A percentile compares a stretch with the other conserved stretches of the same genome.
phyloP scores from a whole-genome alignment of 2,113 vertebrate genomes.

The Takifugu flavidus region DNA sequence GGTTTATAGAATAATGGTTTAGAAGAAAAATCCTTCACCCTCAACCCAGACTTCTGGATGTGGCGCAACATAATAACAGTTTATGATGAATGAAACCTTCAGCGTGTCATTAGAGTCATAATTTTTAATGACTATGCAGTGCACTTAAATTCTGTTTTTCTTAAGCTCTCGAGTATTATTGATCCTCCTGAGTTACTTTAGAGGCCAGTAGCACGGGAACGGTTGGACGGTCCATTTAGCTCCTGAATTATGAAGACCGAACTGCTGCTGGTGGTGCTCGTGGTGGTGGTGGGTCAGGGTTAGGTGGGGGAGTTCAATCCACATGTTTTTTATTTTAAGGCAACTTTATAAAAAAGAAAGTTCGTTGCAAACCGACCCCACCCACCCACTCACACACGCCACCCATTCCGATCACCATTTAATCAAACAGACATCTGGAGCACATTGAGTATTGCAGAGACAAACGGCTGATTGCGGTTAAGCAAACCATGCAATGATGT shows the following conservation, averaged over 20 bases:
- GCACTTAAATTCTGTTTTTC: too few species aligned
- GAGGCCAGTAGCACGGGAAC: too few species aligned
- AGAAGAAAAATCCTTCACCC: too few species aligned
- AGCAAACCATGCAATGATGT: constrained; percentile 73
- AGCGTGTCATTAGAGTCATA: too few species aligned
- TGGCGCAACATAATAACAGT: too few species aligned
- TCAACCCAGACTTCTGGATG: too few species aligned
- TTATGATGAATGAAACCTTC: too few species aligned
- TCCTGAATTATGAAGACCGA: too few species aligned
- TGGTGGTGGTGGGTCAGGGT: neutral
- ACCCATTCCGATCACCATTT: constrained; percentile 58
- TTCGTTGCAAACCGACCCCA: constrained; percentile 58
- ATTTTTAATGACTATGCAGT: too few species aligned
- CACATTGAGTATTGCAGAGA: constrained; percentile 56
- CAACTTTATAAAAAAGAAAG: constrained; percentile 59
- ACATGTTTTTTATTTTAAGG: constrained; percentile 69
- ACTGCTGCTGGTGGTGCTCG: neutral
- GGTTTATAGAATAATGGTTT: constrained; percentile 39
- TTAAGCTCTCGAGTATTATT: too few species aligned
- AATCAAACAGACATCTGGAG: constrained; percentile 74
- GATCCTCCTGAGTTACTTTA: too few species aligned
- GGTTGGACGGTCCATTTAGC: too few species aligned
- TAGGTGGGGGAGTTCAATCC: constrained; percentile 27
- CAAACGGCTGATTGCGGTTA: constrained; percentile 69
- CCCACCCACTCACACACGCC: constrained; percentile 22